phyloP scores from a whole-genome alignment of 2,888 invertebrate genomes.

The Limnephilus lunatus region DNA sequence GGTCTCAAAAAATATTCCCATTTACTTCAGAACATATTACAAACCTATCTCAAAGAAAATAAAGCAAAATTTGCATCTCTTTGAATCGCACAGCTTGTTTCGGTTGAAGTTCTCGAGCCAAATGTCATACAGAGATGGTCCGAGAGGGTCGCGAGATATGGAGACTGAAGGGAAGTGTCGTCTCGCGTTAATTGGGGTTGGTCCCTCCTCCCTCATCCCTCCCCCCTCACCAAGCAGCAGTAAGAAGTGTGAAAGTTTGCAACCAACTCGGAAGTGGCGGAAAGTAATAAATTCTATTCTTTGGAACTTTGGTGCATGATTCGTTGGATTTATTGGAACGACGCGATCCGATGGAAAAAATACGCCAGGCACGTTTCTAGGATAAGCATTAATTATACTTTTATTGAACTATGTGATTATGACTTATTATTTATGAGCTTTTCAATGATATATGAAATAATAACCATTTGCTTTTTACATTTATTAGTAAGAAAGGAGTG shows the following conservation, averaged over 20 bases:
- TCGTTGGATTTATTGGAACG: no score
- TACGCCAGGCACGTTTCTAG: neutral
- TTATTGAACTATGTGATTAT: no score
- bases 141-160: neutral
- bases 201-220: neutral
- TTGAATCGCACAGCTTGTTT: neutral
- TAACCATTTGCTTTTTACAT: no score
- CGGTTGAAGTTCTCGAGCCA: neutral
- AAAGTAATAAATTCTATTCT: neutral
- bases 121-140: neutral
- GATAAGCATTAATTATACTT: neutral
- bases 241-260: neutral
- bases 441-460: no score
- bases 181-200: slow-evolving; percentile 9
- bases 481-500: no score
- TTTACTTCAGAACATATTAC: neutral
- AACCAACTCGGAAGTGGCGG: neutral
- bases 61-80: neutral
- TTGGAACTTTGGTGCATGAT: neutral
- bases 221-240: no score
- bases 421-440: no score
- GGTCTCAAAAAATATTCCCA: neutral
- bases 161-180: neutral
- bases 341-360: neutral
- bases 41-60: neutral